phyloP scores from a whole-genome alignment of 2,797 vertebrate species.

The Alca torda region DNA sequence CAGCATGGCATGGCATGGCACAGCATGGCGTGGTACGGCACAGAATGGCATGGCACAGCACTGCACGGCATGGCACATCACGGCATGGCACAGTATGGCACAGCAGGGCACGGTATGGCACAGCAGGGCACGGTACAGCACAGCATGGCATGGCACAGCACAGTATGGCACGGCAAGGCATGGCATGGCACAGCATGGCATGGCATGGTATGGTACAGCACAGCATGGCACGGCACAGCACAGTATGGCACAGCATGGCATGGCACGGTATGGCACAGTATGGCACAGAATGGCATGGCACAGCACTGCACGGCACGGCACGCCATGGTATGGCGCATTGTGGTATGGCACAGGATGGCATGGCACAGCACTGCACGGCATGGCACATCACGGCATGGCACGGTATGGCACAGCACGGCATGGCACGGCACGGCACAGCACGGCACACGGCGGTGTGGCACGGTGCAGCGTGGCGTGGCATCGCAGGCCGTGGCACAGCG shows the following conservation, averaged over 20 bases:
- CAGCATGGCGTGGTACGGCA: fast-evolving
- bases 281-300: no score
- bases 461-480: neutral
- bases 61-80: fast-evolving
- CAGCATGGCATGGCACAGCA: neutral
- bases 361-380: fast-evolving
- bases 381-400: fast-evolving
- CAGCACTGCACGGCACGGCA: fast-evolving
- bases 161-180: fast-evolving
- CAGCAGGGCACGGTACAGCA: fast-evolving
- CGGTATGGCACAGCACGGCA: fast-evolving
- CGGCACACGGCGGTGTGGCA: no score
- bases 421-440: fast-evolving
- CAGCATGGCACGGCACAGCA: fast-evolving
- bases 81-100: fast-evolving
- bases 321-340: fast-evolving
- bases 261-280: fast-evolving
- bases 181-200: fast-evolving
- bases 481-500: neutral
- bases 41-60: no score
- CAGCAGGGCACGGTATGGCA: fast-evolving
- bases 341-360: no score
- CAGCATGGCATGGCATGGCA: neutral
- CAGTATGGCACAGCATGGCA: fast-evolving
- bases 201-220: fast-evolving